phyloP scores from a whole-genome alignment of 2,888 invertebrate species.

The Geophilus truncorum region DNA sequence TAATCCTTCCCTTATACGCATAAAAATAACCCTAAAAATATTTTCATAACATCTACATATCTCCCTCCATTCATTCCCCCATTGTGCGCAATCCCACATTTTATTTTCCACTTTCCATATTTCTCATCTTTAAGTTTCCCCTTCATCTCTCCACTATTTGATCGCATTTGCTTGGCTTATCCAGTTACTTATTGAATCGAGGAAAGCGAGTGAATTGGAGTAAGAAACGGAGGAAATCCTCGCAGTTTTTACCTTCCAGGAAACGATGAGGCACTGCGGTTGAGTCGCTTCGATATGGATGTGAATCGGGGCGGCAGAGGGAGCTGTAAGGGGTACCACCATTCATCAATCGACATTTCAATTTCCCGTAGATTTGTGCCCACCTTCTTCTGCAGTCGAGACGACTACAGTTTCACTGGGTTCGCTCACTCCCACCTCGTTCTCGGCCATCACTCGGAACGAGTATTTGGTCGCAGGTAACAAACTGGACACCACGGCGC shows the following conservation, averaged over 20 bases:
- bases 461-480: conserved; percentile 33
- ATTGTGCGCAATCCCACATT: too few relatives aligned
- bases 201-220: neutral
- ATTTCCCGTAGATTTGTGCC: neutral
- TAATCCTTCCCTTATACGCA: too few relatives aligned
- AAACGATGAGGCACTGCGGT: neutral
- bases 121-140: too few relatives aligned
- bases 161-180: too few relatives aligned
- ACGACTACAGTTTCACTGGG: conserved; percentile 34
- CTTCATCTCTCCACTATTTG: too few relatives aligned
- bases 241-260: neutral
- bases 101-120: too few relatives aligned
- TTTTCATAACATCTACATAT: too few relatives aligned
- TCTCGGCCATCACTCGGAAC: conserved; percentile 33
- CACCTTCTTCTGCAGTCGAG: conserved; percentile 37
- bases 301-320: neutral
- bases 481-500: conserved; percentile 29
- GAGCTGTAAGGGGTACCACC: neutral
- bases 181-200: too few relatives aligned
- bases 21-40: too few relatives aligned
- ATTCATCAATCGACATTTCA: neutral
- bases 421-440: conserved; percentile 34
- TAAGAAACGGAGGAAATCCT: neutral
- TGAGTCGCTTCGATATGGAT: neutral
- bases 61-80: too few relatives aligned